Evolutionary conservation across 2,797 vertebrate genomes (phyloP), one percentile per base, ranked within the genome.

Genomic region (Philypnodon macrostomus): DNA sequence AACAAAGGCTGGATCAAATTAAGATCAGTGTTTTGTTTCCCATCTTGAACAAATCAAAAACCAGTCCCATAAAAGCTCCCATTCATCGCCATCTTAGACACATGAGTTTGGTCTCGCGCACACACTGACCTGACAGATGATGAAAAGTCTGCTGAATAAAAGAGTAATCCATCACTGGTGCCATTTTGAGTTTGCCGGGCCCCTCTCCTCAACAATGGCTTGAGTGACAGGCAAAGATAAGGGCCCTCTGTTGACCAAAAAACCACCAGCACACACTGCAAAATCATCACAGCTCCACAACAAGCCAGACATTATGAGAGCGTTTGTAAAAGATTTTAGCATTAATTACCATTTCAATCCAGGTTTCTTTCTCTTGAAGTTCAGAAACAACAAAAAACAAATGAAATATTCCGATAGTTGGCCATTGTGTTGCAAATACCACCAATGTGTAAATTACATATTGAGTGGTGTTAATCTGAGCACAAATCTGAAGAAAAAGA

Each of bases 111-210:
- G 29, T 15, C 34, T 49, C 27, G 53, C 37, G 24, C 54, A 61
- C 58, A 63, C 47, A 53, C 34, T 17, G 55, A 80, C 75, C 71
- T 53, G 81, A 83, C 46, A 81, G 79, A 88, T 81, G 79, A 88
- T 81, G 77, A 81, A 84, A 86, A 80, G 73, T 76, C 69, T 63
- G 74, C 72, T 79, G 85, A 89, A 86, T 87, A 70, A 87, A 80
- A 75, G 79, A 83, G 79, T 85, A 86, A 90, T 91, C 88, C 84
- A 90, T 90, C 89, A 90, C 78, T 75, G 17, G 53, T 84, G 85
- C 79, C 81, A 81, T 82, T 85, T 77, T 65, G 75, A 71, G 81
- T 90, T 85, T 73, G 71, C 75, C 66, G 63, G 86, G 75, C 76
- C 70, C 47, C 64, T 70, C 77, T 85, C 76, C 67, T 77, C 48